phyloP scores from a whole-genome alignment of 1,140 invertebrate genomes.

The Aphelenchoides fujianensis region DNA sequence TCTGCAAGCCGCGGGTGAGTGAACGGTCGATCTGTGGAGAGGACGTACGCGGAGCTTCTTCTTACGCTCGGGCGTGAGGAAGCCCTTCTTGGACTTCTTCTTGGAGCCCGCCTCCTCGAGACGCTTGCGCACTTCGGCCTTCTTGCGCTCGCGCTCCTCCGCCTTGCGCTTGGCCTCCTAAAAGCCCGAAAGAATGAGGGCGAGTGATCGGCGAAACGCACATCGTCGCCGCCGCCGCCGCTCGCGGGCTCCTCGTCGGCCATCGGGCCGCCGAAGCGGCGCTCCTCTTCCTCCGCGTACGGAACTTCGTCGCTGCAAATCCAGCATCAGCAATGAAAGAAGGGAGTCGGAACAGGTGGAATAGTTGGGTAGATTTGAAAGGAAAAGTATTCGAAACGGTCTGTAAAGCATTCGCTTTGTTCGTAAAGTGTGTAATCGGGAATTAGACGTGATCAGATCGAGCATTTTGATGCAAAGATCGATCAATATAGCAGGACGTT shows the following conservation, averaged over 20 bases:
- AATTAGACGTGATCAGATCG: too few relatives aligned
- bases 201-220: background rate
- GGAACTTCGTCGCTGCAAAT: background rate
- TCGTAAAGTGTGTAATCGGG: too few relatives aligned
- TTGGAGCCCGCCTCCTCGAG: conserved; percentile 60
- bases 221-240: conserved; percentile 17
- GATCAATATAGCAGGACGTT: too few relatives aligned
- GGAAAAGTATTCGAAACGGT: too few relatives aligned
- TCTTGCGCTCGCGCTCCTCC: conserved; percentile 59
- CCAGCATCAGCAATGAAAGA: too few relatives aligned
- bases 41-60: conserved; percentile 68
- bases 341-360: too few relatives aligned
- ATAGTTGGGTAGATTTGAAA: too few relatives aligned
- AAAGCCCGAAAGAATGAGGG: conserved; percentile 10
- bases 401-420: too few relatives aligned
- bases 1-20: conserved; percentile 62
- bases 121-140: conserved; percentile 61
- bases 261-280: conserved; percentile 30
- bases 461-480: too few relatives aligned
- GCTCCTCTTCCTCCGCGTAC: conserved; percentile 14
- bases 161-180: conserved; percentile 60
- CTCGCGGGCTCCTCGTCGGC: conserved; percentile 24
- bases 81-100: conserved; percentile 62
- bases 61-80: conserved; percentile 61
- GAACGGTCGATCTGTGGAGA: background rate